Percentiles rank a stretch among this genome's conserved stretches.
These are phyloP conservation scores for Megamerina dolium DNA, from an alignment of 2,888 invertebrate species.

Conservation along the genomic window DNA sequence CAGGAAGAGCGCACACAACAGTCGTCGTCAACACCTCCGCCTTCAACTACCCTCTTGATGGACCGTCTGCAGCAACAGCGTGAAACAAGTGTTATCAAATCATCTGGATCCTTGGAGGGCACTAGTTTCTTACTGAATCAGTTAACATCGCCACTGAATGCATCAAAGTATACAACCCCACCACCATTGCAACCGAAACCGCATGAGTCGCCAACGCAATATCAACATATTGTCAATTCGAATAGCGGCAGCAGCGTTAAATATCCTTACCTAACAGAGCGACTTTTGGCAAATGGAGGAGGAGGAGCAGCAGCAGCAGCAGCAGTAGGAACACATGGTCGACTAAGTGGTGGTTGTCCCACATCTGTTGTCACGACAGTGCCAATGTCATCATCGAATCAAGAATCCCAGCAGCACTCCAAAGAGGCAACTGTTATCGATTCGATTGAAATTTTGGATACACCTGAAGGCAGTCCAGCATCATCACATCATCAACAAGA, in stretches of 20 bases:
- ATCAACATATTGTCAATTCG: neutral
- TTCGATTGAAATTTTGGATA: constrained; percentile 44
- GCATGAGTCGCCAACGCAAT: neutral
- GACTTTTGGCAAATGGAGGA: constrained; percentile 36
- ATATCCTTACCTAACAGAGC: constrained; percentile 40
- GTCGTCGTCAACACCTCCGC: no score
- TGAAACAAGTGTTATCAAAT: constrained; percentile 21
- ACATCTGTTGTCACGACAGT: neutral
- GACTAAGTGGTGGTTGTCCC: neutral
- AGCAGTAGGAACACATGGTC: neutral
- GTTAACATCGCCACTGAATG: constrained; percentile 28
- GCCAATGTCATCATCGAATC: neutral
- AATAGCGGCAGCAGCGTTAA: constrained; percentile 22
- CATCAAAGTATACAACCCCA: constrained; percentile 9
- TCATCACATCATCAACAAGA: constrained; percentile 22
- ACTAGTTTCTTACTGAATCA: constrained; percentile 31
- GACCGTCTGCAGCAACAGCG: constrained; percentile 27
- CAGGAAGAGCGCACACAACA: no score
- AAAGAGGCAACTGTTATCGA: constrained; percentile 34
- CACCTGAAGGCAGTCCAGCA: constrained; percentile 42
- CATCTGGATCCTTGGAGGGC: neutral
- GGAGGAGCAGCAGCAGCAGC: no score
- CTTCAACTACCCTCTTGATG: constrained; percentile 21
- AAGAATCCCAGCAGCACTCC: no score
- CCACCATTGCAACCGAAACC: constrained; percentile 23